Evolutionary conservation across 2,113 vertebrate species (phyloP), one percentile per base, ranked within the genome.

Genomic region (Gnathonemus longibarbis): DNA sequence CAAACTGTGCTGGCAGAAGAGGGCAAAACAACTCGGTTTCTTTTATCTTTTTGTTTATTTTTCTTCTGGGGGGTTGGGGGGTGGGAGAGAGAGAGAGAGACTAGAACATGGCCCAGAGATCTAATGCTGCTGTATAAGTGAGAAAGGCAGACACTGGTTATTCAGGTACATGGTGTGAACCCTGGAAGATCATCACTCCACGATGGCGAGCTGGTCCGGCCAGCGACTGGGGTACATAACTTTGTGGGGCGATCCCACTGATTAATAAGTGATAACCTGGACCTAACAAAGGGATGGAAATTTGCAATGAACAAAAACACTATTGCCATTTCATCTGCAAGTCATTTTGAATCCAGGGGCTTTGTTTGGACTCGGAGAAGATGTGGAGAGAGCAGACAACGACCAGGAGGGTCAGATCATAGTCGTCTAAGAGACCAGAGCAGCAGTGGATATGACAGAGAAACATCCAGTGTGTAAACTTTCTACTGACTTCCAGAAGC

Each of bases 51-150:
- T 6, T 52, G 17, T 19, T 87, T 87, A 1, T 53, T 56, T 49
- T 27, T 15, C n/a, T 86, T 31, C 35, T 42, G 74, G 74, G 31
- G 52, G 52, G 17, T 52, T 17, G 52, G 53, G 17, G 19, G 53
- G 53, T 52, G 50, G 15, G 27, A 52, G 62, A 31, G 90, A 90
- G 88, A 90, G 53, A 90, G 42, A 24, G 87, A 35, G 48, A 92
- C 9, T 87, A 74, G 49, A 27, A 88, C 48, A 88, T 90, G 88
- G 58, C 88, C 87, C 90, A 56, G 8, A 50, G 84, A 31, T 15
- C 10, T 45, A 84, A n/a, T 31, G 52, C 84, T 85, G 24, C 31
- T 21, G 21, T 48, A 74, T 6, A 31, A 88, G 39, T 45, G 86
- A 88, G 39, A 35, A 5, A 46, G 80, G 84, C 46, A 45, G 90